These are phyloP conservation scores for Todus mexicanus DNA, from an alignment of 2,797 vertebrate species.

Conservation along the genomic window DNA sequence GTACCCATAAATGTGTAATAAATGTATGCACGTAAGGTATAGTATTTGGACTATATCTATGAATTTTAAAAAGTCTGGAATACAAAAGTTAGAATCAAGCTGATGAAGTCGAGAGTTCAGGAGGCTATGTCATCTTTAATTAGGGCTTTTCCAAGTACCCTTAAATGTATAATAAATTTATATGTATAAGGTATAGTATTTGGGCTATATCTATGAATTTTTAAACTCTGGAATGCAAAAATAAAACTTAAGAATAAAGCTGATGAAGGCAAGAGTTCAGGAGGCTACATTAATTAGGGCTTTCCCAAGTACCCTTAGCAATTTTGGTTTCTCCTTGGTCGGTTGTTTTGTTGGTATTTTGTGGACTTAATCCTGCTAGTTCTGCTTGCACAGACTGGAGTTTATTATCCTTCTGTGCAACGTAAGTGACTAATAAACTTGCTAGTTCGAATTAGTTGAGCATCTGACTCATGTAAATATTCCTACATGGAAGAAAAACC, in stretches of 20 bases:
- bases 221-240: not conserved
- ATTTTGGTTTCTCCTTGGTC: not conserved
- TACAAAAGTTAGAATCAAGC: no score
- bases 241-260: not conserved
- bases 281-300: not conserved
- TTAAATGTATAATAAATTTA: no score
- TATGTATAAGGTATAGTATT: accelerated
- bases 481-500: not conserved
- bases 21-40: accelerated
- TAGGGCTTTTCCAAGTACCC: no score
- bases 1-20: no score
- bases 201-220: not conserved
- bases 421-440: not conserved
- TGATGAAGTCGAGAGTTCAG: no score
- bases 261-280: not conserved
- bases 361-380: not conserved
- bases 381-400: not conserved
- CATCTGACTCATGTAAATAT: not conserved
- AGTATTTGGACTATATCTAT: no score
- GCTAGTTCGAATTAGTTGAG: not conserved
- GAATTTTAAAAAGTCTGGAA: no score
- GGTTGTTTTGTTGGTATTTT: not conserved
- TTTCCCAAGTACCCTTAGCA: not conserved
- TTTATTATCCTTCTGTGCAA: not conserved
- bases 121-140: no score